Evolutionary conservation across 2,113 vertebrate genomes (phyloP).

Genomic region (Gracilinanus agilis): DNA sequence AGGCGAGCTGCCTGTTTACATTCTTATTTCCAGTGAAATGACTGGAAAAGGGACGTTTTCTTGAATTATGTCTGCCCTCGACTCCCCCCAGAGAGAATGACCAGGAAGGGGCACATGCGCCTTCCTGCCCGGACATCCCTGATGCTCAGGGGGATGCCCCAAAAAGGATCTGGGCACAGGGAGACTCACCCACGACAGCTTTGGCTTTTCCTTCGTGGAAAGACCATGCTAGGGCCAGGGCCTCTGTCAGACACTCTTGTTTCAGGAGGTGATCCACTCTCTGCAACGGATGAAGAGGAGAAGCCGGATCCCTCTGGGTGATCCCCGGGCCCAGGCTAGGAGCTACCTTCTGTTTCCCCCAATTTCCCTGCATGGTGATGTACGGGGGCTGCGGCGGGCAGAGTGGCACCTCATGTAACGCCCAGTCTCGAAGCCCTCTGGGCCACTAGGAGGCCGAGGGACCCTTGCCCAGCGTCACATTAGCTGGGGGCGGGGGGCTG

Average conservation of each 20-base stretch:
- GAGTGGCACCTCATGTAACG: not conserved
- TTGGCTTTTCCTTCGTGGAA: slow-evolving; percentile 98
- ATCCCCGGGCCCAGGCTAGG: not conserved
- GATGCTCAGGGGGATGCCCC: not conserved
- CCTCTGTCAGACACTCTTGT: slow-evolving; percentile 94
- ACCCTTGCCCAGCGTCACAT: too few relatives aligned
- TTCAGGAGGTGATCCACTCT: slow-evolving; percentile 95
- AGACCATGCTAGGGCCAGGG: slow-evolving; percentile 96
- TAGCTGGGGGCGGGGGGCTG: too few relatives aligned
- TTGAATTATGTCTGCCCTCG: not conserved
- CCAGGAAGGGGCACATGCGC: not conserved
- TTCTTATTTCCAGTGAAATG: not conserved
- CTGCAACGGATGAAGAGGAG: slow-evolving; percentile 81
- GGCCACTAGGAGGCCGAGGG: too few relatives aligned
- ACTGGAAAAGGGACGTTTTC: not conserved
- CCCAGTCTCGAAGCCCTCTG: too few relatives aligned
- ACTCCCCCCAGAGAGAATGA: too few relatives aligned
- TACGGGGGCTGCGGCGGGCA: not conserved
- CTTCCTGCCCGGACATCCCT: not conserved
- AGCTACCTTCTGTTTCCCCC: too few relatives aligned
- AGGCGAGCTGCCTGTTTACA: not conserved
- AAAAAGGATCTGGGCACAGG: not conserved
- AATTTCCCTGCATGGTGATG: too few relatives aligned
- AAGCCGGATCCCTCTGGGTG: slow-evolving; percentile 10
- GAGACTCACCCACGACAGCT: slow-evolving; percentile 94